Conservation (phyloP, 2,888 invertebrate genomes). For the Thereva unica region DNA sequence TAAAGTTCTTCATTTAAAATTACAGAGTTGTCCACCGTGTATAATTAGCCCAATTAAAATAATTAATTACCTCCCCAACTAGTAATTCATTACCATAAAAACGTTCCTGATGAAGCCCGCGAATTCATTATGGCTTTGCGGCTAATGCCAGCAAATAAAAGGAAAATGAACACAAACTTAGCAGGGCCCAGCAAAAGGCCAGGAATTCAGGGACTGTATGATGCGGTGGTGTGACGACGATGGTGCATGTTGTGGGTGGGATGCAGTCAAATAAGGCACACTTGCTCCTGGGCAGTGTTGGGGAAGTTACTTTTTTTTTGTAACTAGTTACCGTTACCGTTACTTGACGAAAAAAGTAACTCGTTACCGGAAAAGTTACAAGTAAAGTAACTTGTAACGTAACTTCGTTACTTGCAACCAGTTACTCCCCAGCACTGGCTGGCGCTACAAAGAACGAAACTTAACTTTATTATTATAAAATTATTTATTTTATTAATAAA, state of each 20-base stretch:
- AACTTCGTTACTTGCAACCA: too few relatives aligned
- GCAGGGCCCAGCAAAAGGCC: not conserved
- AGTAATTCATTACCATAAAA: constrained; percentile 32
- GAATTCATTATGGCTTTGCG: constrained; percentile 26
- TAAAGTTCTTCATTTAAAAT: too few relatives aligned
- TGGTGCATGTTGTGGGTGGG: constrained; percentile 35
- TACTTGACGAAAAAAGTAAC: too few relatives aligned
- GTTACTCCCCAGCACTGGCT: too few relatives aligned
- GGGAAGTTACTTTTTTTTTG: too few relatives aligned
- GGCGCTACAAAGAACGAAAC: too few relatives aligned
- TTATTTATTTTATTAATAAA: too few relatives aligned
- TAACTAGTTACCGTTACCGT: too few relatives aligned
- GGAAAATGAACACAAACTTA: too few relatives aligned
- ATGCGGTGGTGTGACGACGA: constrained; percentile 1
- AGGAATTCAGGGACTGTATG: constrained; percentile 4
- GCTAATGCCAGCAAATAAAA: constrained; percentile 14
- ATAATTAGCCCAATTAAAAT: constrained; percentile 58
- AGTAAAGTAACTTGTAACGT: too few relatives aligned
- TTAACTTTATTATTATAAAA: too few relatives aligned
- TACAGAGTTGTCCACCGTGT: constrained; percentile 45
- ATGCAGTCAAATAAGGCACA: constrained; percentile 35
- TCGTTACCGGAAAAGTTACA: too few relatives aligned
- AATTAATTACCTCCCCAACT: constrained; percentile 52
- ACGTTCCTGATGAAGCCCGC: constrained; percentile 26
- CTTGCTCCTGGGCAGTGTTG: not conserved